Conservation (phyloP, 2,888 invertebrate species). For the Bedellia somnulentella region DNA sequence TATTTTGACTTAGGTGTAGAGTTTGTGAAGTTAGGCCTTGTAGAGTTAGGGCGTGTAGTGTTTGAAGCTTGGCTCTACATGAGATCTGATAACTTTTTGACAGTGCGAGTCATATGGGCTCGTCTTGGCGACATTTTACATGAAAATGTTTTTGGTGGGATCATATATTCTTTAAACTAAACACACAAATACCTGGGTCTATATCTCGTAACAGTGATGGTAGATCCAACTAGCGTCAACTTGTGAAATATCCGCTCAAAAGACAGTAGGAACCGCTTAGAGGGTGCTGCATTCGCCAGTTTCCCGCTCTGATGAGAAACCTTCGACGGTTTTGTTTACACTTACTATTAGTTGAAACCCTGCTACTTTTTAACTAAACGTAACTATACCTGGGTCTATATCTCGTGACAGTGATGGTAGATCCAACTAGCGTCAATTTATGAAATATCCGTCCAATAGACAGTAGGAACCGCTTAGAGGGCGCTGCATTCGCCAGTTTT, state of each 20-base stretch:
- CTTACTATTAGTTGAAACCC: constrained; percentile 82
- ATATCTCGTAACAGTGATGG: constrained; percentile 93
- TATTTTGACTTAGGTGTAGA: no score
- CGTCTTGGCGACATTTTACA: no score
- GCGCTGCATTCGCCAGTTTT: constrained; percentile 28
- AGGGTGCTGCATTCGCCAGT: constrained; percentile 27
- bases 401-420: constrained; percentile 90
- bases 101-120: no score
- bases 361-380: no score
- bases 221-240: constrained; percentile 80
- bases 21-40: no score
- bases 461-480: constrained; percentile 76
- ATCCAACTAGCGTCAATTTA: constrained; percentile 81
- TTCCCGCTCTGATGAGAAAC: constrained; percentile 49
- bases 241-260: constrained; percentile 96
- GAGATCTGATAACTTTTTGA: no score
- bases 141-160: no score
- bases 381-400: constrained; percentile 81
- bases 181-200: constrained; percentile 72
- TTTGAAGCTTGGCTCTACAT: no score
- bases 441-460: constrained; percentile 97
- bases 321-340: constrained; percentile 47
- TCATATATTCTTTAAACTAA: no score
- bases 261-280: constrained; percentile 82
- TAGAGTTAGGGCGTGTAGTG: no score